Percentiles rank a stretch among this genome's conserved stretches.
phyloP scores from a whole-genome alignment of 2,797 vertebrate species.

The Eurystomus glaucurus region DNA sequence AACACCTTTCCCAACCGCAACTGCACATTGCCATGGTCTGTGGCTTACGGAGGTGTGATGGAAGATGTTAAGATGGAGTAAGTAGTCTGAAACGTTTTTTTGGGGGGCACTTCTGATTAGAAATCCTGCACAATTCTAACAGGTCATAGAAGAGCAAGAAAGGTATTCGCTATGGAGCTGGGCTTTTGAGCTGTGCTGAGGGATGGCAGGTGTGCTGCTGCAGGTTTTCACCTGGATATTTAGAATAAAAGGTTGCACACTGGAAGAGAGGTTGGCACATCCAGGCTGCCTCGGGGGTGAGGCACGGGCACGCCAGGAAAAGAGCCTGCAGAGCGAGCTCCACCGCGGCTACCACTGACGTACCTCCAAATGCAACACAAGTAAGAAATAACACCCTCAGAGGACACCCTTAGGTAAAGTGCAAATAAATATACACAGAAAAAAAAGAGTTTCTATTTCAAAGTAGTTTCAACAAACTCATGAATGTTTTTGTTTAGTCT shows the following conservation, averaged over 20 bases:
- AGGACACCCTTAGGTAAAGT: constrained; percentile 38
- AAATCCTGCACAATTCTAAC: fast-evolving
- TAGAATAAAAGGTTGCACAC: fast-evolving
- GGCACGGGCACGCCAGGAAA: background rate
- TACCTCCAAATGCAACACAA: background rate
- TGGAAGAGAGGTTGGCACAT: background rate
- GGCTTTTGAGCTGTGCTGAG: background rate
- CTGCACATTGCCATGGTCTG: fast-evolving
- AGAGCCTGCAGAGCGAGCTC: background rate
- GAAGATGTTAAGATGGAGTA: no score
- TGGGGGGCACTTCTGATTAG: fast-evolving
- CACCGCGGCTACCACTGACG: background rate
- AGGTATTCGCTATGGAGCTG: fast-evolving
- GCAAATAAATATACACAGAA: constrained; percentile 25
- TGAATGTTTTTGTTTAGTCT: constrained; percentile 72
- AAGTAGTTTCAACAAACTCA: constrained; percentile 55
- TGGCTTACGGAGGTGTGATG: fast-evolving
- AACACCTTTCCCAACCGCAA: fast-evolving
- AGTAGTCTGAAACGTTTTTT: fast-evolving
- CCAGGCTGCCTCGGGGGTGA: background rate
- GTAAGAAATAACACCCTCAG: background rate
- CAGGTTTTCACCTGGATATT: background rate
- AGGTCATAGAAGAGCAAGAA: background rate
- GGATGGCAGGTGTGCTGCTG: no score
- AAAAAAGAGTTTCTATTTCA: constrained; percentile 27